Base-by-base conservation (phyloP, 2,113 vertebrate species). In the Sialia sialis region DNA sequence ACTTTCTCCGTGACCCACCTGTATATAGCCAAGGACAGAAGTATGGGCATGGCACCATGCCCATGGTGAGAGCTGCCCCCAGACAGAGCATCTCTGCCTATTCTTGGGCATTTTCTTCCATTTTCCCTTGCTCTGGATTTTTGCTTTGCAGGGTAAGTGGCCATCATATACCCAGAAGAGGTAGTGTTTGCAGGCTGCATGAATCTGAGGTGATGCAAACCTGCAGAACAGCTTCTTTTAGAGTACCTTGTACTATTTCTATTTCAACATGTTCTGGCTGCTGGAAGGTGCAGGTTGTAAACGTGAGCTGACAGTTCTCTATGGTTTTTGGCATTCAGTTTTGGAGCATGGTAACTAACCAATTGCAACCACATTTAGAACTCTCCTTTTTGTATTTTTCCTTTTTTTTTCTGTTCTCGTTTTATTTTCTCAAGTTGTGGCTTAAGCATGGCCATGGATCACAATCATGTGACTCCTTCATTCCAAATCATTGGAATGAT, bases 41-140 rank as follows among this genome's bases (percentile, higher is more conserved):
- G 20, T 13, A 6, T 34, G 75, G 26, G 23, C 7, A 1, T 29
- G 34, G 29, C 18, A 29, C 49, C 0, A 0, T 34, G 34, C 30
- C 17, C 8, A 1, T 48, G 32, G 27, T 56, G 62, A 89, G 81
- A 93, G 59, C 64, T 66, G n/a, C 59, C 19, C 34, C n/a, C 0
- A 0, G 16, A 30, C 3, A 60, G 64, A 96, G n/a, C 44, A 62
- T 21, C 69, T 9, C 2, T 92, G 34, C 34, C 48, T 49, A 0
- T 76, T 83, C 38, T 70, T 66, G 22, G 20, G 10, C 19, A 21
- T 80, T 36, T 76, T 63, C n/a, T 92, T 75, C 32, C 3, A 2
- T 63, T 76, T 83, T 38, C 13, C 44, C 39, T 41, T 67, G 29
- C 38, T 77, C 59, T 43, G 39, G 15, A 34, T 66, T 73, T 91